Base-by-base conservation (phyloP, 2,797 vertebrate genomes). In the Coreius guichenoti region DNA sequence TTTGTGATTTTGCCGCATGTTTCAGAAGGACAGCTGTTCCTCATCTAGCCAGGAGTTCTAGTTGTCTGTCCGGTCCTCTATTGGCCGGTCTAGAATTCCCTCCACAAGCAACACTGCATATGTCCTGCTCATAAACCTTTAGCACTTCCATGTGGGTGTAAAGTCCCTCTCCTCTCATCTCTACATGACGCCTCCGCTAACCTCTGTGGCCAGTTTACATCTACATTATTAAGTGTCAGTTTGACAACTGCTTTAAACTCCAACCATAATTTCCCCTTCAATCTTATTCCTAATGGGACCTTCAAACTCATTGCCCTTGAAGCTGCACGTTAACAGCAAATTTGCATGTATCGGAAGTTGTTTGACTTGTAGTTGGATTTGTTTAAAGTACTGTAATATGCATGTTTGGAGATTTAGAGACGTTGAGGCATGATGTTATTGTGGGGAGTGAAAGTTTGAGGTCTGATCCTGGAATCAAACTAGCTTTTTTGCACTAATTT, bases 81-180 rank as follows among this genome's bases (percentile, higher is more conserved):
- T 68, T 86, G 82, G 84, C 74, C 43, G 67, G 47, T 76, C 83
- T 78, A 77, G 80, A 88, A 86, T 84, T 86, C 84, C 82, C 75
- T 85, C 81, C 78, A 82, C 83, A 23, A 21, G 68, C 86, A 88
- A 73, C 86, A 56, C 75, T 84, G 86, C 80, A 87, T 80, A 89
- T 87, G 83, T 81, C 77, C 70, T 78, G 82, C 82, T 90, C 84
- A 49, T 90, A 88, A 91, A 85, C 80, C 82, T 85, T 87, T 81
- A 89, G 77, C 82, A 84, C 82, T 82, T 89, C 86, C 89, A 77
- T 89, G 89, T 87, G 90, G 87, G 88, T 86, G 90, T 89, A 86
- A 81, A 89, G 73, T 77, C 84, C 76, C 79, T 81, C 61, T 72
- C 68, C 84, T 90, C 87, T 87, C 86, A 74, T 88, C 75, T 81